These are phyloP conservation scores for Ammodytes marinus DNA, from an alignment of 2,113 vertebrate species.

Conservation along the genomic window DNA sequence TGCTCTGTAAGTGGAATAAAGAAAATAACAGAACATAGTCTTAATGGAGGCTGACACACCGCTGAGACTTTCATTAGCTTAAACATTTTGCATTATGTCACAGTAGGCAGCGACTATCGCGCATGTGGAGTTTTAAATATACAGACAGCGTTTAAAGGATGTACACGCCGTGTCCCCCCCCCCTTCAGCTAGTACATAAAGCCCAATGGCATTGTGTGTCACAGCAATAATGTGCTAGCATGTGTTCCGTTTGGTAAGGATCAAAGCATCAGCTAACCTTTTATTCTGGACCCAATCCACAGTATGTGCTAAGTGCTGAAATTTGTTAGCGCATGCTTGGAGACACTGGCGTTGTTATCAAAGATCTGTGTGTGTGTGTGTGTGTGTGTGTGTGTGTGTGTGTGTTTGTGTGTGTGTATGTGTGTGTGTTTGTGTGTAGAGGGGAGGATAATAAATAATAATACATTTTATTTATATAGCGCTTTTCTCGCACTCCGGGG, in stretches of 20 bases:
- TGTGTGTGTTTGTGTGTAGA: slow-evolving; percentile 2
- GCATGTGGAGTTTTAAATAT: slow-evolving; percentile 57
- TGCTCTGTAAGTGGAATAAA: slow-evolving; percentile 61
- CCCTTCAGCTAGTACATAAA: slow-evolving; percentile 30
- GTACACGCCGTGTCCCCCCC: slow-evolving; percentile 26
- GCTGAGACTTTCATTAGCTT: slow-evolving; percentile 66
- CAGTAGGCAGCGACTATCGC: slow-evolving; percentile 54
- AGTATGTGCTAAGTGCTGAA: slow-evolving; percentile 55
- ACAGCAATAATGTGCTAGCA: slow-evolving; percentile 34
- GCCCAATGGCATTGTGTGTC: slow-evolving; percentile 38
- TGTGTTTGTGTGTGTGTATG: slow-evolving; percentile 5
- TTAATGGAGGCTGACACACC: slow-evolving; percentile 63
- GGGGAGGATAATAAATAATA: too few relatives aligned
- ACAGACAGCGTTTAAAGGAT: slow-evolving; percentile 48
- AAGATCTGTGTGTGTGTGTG: slow-evolving; percentile 49
- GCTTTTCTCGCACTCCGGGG: not conserved
- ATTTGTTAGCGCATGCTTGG: slow-evolving; percentile 55
- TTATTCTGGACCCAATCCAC: slow-evolving; percentile 56
- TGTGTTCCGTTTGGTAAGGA: slow-evolving; percentile 61
- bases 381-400: slow-evolving; percentile 11
- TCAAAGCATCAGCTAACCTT: slow-evolving; percentile 64
- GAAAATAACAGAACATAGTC: slow-evolving; percentile 37
- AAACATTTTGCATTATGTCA: slow-evolving; percentile 72
- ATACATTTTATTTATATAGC: too few relatives aligned
- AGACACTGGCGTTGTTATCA: slow-evolving; percentile 61